Base-by-base conservation (phyloP, 64 coral and sea anemone genomes). In the Porites lutea region DNA sequence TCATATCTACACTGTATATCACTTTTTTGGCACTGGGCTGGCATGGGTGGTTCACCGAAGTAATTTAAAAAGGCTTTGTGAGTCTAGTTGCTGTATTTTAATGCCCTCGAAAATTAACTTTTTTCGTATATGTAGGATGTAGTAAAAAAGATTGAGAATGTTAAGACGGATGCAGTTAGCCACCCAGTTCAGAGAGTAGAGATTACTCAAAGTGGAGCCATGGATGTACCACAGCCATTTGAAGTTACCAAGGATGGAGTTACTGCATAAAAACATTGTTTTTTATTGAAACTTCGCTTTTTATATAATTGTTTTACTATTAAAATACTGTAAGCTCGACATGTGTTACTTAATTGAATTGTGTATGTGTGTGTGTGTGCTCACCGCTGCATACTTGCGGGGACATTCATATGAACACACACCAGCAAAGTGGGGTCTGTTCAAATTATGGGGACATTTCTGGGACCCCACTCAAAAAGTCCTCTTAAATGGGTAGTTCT, bases 181-280 rank as follows among this genome's bases (percentile, higher is more conserved):
- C 85, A 45, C 23, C 90, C 90, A 60, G 8, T 92, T 3, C 67
- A 92, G 50, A 60, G 65, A 6, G 80, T 92, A 22, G 52, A 75
- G 15, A 92, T 92, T 22, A 92, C 79, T 44, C 72, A 68, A 2
- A 85, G 66, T 86, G 90, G 90, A 19, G 82, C 60, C n/a, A 92
- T 92, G 5, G 54, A 83, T 16, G 71, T 92, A 48, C 65, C 66
- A 85, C 3, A 43, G n/a, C 80, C 90, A 47, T 86, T 75, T 60
- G 90, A 92, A 86, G 78, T 82, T 44, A 6, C 78, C 4, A 85
- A 92, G 50, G 90, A 92, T 43, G 90, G 55, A 58, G 86, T 75
- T 18, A 59, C 43, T 61, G 78, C 22, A 1, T 81, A 63, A 37
- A 63, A 81, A 61, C 1, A 46, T 6, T 18, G 65, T n/a, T 21